A percentile compares a stretch with the other conserved stretches of the same genome.
phyloP scores from a whole-genome alignment of 2,888 invertebrate genomes.

The Phragmatobia fuliginosa region DNA sequence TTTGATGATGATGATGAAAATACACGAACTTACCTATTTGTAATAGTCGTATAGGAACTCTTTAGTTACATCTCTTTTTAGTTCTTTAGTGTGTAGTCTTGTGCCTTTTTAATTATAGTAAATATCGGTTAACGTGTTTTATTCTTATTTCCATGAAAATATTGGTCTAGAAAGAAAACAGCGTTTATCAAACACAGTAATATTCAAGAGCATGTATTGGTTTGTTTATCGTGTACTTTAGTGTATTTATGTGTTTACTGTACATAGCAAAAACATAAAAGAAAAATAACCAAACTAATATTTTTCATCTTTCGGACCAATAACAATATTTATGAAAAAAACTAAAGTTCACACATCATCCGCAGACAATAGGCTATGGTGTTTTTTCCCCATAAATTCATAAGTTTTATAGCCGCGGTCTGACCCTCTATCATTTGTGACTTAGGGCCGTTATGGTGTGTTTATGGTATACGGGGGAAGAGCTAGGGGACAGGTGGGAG shows the following conservation, averaged over 20 bases:
- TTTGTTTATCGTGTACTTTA: background rate
- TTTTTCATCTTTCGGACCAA: constrained; percentile 21
- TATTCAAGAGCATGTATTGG: constrained; percentile 13
- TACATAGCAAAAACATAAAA: constrained; percentile 4
- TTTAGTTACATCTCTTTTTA: no score
- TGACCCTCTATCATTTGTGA: constrained; percentile 61
- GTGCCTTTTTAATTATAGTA: no score
- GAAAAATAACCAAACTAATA: constrained; percentile 8
- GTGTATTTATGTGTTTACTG: background rate
- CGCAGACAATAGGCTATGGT: constrained; percentile 54
- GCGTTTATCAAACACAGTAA: constrained; percentile 36
- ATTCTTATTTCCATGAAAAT: background rate
- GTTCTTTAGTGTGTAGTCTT: no score
- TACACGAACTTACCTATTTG: no score
- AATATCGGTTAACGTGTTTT: no score
- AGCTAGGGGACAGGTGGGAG: constrained; percentile 43
- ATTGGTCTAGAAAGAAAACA: background rate
- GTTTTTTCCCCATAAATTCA: constrained; percentile 74
- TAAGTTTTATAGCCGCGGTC: constrained; percentile 65
- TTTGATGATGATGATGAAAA: no score
- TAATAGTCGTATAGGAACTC: no score
- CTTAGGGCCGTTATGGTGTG: constrained; percentile 62
- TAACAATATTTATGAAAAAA: constrained; percentile 36
- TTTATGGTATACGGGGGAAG: constrained; percentile 58
- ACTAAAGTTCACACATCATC: constrained; percentile 47